Evolutionary conservation across 2,797 vertebrate species (phyloP), one percentile per base, ranked within the genome.

Genomic region (Galaxias olidus): DNA sequence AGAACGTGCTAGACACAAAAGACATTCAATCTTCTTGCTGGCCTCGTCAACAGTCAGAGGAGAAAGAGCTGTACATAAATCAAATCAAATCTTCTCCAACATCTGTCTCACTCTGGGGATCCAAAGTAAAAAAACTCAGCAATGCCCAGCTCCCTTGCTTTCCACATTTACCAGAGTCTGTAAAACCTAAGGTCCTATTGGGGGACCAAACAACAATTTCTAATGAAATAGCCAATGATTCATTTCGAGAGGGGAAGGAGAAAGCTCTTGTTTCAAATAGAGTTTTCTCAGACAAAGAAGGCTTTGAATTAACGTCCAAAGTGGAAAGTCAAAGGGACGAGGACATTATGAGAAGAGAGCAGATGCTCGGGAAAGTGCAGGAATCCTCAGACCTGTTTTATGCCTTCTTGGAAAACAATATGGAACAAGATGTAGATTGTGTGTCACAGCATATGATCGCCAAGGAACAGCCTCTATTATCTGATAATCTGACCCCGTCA

Each of bases 251-350:
- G 0, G 4, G 11, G 18, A 62, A 8, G 30, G 42, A 40, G 10
- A 55, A 61, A 4, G 43, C 59, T 9, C 18, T 14, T 20, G 30
- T 45, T 54, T 51, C 30, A 42, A 30, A 7, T 8, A 54, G 30
- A 53, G n/a, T 13, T 44, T 48, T 42, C 12, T 51, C 49, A 19
- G 9, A 17, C 9, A 43, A 43, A 18, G n/a, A 60, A 9, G 8
- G 46, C 13, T 43, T 30, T 42, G 48, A 43, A 11, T 61, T 53
- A 15, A 71, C 61, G 11, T 59, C 50, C 10, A n/a, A n/a, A n/a
- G n/a, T n/a, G n/a, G n/a, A n/a, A n/a, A n/a, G n/a, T n/a, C 93
- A 94, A 66, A 87, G 87, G 76, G 97, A 99, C 4, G 70, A 89
- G 72, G 87, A 91, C 0, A 84, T 83, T 17, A 43, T 97, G 74